Percentiles rank a stretch among this genome's conserved stretches.
These are phyloP conservation scores for Petrolisthes cinctipes DNA, from an alignment of 2,888 invertebrate species.

Conservation along the genomic window DNA sequence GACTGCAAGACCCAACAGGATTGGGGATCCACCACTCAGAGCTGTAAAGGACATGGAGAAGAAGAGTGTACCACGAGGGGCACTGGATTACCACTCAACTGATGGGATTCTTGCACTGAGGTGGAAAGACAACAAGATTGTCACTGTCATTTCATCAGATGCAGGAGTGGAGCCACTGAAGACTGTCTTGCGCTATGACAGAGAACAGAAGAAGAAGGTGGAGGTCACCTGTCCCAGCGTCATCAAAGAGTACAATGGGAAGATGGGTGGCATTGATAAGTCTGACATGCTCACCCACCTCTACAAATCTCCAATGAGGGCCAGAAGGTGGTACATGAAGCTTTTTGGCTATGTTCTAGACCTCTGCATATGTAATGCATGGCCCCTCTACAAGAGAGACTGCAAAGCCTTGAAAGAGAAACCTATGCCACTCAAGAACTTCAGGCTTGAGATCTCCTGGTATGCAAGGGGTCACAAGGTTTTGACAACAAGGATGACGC, in stretches of 20 bases:
- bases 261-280: not conserved
- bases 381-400: not conserved
- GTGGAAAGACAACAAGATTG: constrained; percentile 39
- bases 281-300: not conserved
- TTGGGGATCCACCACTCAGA: constrained; percentile 12
- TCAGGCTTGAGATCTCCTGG: not conserved
- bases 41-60: constrained; percentile 35
- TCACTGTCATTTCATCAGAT: constrained; percentile 34
- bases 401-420: too few species aligned
- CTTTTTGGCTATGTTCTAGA: constrained; percentile 35
- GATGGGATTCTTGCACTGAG: constrained; percentile 33
- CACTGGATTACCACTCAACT: constrained; percentile 16
- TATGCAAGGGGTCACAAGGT: not conserved
- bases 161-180: constrained; percentile 5
- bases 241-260: constrained; percentile 27
- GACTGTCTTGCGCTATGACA: not conserved
- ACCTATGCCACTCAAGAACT: not conserved
- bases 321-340: constrained; percentile 11
- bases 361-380: constrained; percentile 24
- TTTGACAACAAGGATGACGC: not conserved
- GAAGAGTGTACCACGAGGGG: constrained; percentile 20
- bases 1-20: constrained; percentile 13
- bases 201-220: constrained; percentile 15
- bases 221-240: constrained; percentile 15
- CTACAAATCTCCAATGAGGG: constrained; percentile 34